Evolutionary conservation across 2,888 invertebrate genomes (phyloP).

Genomic region (Sesia bembeciformis): DNA sequence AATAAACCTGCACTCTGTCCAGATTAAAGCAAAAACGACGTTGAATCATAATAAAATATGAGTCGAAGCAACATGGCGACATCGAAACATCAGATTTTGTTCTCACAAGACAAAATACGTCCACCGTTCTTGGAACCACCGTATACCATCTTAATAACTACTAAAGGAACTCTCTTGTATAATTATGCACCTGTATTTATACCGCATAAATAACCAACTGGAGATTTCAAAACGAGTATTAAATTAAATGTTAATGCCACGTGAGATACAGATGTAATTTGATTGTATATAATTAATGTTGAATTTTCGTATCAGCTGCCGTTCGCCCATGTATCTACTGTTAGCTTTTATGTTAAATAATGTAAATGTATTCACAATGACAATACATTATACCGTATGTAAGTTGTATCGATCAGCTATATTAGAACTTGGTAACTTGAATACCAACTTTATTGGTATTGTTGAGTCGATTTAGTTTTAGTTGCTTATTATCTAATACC

Average conservation of each 20-base stretch:
- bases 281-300: background rate
- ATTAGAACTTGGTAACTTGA: background rate
- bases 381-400: background rate
- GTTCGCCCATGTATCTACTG: background rate
- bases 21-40: background rate
- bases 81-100: slow-evolving; percentile 34
- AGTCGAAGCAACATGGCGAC: slow-evolving; percentile 16
- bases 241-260: background rate
- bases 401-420: background rate
- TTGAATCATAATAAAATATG: slow-evolving; percentile 7
- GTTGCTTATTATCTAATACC: no score
- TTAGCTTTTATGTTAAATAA: background rate
- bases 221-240: background rate
- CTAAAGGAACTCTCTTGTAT: slow-evolving; percentile 11
- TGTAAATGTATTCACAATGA: background rate
- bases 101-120: slow-evolving; percentile 29
- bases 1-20: background rate
- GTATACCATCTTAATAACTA: slow-evolving; percentile 27
- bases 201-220: slow-evolving; percentile 6
- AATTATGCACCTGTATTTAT: slow-evolving; percentile 17
- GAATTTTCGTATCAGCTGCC: background rate
- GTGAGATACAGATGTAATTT: background rate
- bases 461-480: no score
- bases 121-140: slow-evolving; percentile 22
- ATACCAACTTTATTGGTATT: no score